These are phyloP conservation scores for Hedya salicella DNA, from an alignment of 2,888 invertebrate genomes.

Conservation along the genomic window DNA sequence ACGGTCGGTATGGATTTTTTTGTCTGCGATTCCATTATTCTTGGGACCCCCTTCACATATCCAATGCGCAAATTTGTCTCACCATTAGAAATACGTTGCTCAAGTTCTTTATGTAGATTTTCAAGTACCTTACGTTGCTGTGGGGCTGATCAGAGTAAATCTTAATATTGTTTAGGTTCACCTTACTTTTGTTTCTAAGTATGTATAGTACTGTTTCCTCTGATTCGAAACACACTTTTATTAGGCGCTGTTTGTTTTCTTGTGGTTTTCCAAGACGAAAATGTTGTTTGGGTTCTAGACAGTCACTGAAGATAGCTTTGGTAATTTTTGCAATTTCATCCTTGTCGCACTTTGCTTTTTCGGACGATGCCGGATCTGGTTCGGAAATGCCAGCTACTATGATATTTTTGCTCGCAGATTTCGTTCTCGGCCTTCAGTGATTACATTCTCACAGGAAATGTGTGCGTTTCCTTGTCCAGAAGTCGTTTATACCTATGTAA, in stretches of 20 bases:
- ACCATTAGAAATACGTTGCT: slow-evolving; percentile 10
- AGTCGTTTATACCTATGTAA: too few relatives aligned
- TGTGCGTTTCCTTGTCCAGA: neutral
- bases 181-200: neutral
- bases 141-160: slow-evolving; percentile 19
- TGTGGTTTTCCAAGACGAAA: slow-evolving; percentile 1
- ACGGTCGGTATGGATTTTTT: slow-evolving; percentile 16
- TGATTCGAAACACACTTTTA: slow-evolving; percentile 9
- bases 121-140: slow-evolving; percentile 1
- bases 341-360: neutral
- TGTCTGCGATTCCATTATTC: neutral
- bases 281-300: neutral
- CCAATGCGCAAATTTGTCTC: slow-evolving; percentile 13
- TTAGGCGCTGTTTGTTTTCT: neutral
- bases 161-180: slow-evolving; percentile 14
- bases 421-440: neutral
- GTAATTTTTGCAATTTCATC: neutral
- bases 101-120: slow-evolving; percentile 10
- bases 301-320: neutral
- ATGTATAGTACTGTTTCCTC: neutral
- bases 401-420: slow-evolving; percentile 1
- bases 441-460: neutral
- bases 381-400: neutral
- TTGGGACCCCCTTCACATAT: slow-evolving; percentile 15
- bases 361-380: neutral